Evolutionary conservation across 2,797 vertebrate species (phyloP), one percentile per base, ranked within the genome.

Genomic region (Pristis pectinata): DNA sequence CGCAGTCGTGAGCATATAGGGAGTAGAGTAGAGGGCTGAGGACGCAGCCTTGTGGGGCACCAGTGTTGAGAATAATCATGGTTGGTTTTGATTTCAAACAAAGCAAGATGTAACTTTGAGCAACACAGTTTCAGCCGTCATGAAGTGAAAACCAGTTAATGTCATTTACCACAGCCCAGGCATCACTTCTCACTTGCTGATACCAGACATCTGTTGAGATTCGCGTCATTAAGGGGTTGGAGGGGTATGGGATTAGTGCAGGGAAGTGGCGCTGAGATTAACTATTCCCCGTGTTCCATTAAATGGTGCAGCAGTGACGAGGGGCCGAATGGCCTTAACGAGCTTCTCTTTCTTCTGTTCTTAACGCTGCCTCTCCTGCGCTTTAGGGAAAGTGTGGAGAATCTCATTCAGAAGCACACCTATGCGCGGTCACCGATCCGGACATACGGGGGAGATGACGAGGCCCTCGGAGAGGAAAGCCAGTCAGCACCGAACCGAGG

Each of bases 371-470:
- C 15, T 94, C 24, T 34, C 30, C 44, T 56, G 96, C 98, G 97
- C 96, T 49, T 49, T 95, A 99, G 99, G 97, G 99, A 99, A 97
- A 99, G 99, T 93, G 99, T 99, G 96, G 99, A 99, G 97, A 99
- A 98, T 96, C 98, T 99, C 96, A 99, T 99, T 97, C 99, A 99
- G 96, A 99, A 99, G 97, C 99, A 99, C 97, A 99, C 99, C 41
- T 99, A 99, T 92, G 99, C 99, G 94, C 97, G 99, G 93, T 99
- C 99, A 0, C 99, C 99, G 0, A 99, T 99, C 96, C 97, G 99
- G 87, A 99, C 99, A 64, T 99, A 99, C 1, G 97, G 98, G 19
- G 98, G 98, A 7, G 99, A 99, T 53, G 99, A 99, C 94, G 99
- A 99, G 70, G 96, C 96, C 74, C 96, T 99, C 0, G 97, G 97